Percentiles rank a stretch among this genome's conserved stretches.
phyloP scores from a whole-genome alignment of 2,113 vertebrate species.

The Sterrhoptilus dennistouni region DNA sequence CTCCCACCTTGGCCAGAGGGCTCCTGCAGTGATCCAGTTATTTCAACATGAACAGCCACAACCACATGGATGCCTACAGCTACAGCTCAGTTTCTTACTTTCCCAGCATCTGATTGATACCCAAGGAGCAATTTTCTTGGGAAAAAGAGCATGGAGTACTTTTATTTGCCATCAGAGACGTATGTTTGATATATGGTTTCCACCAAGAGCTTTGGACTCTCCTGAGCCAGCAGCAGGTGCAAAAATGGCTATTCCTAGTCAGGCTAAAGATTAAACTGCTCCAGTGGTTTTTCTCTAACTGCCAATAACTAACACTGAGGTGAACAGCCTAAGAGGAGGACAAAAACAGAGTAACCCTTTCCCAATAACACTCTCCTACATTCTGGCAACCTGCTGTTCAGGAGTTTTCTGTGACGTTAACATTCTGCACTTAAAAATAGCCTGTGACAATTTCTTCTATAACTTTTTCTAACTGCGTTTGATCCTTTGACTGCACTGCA shows the following conservation, averaged over 20 bases:
- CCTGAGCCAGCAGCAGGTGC: not conserved
- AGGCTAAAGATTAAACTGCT: not conserved
- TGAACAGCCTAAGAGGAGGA: not conserved
- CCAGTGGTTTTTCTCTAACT: not conserved
- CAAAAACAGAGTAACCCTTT: not conserved
- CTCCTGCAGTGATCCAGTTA: not conserved
- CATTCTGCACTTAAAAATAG: not conserved
- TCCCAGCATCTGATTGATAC: not conserved
- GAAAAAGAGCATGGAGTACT: not conserved
- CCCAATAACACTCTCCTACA: not conserved
- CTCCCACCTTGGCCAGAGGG: not conserved
- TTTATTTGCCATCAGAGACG: not conserved
- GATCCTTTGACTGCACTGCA: not conserved
- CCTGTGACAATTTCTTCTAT: not conserved
- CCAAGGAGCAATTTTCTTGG: not conserved
- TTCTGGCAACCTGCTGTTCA: not conserved
- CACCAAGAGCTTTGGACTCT: not conserved
- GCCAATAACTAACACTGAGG: not conserved
- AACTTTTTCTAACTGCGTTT: not conserved
- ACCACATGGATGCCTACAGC: rapidly evolving
- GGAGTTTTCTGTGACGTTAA: not conserved
- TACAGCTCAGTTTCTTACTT: not conserved
- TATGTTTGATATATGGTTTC: not conserved
- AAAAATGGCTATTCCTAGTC: not conserved
- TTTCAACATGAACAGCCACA: rapidly evolving